These are phyloP conservation scores for Andrena trimmerana DNA, from an alignment of 2,888 invertebrate genomes.

Conservation along the genomic window DNA sequence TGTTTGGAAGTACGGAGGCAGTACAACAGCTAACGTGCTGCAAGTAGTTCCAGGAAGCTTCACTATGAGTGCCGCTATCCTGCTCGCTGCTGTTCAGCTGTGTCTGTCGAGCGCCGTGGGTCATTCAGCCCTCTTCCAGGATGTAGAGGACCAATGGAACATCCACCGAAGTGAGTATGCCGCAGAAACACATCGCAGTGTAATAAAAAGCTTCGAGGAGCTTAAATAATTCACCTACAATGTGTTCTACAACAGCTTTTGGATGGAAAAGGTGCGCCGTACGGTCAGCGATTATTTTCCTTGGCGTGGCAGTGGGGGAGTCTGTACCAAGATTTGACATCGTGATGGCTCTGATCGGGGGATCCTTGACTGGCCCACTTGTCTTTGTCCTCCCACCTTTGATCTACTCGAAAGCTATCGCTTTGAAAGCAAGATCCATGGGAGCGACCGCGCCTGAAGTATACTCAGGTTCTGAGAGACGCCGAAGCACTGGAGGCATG, in stretches of 20 bases:
- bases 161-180: conserved; percentile 89
- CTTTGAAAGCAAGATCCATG: conserved; percentile 81
- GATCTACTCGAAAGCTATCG: conserved; percentile 90
- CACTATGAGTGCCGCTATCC: conserved; percentile 89
- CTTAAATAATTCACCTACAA: conserved; percentile 8
- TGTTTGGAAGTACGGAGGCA: conserved; percentile 88
- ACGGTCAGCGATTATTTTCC: conserved; percentile 89
- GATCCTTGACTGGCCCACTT: conserved; percentile 92
- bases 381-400: conserved; percentile 94
- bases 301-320: conserved; percentile 92
- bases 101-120: conserved; percentile 92
- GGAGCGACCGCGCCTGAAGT: conserved; percentile 64
- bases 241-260: conserved; percentile 88
- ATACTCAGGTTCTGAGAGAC: conserved; percentile 71
- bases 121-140: conserved; percentile 93
- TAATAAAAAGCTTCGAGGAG: not conserved
- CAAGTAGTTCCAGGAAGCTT: conserved; percentile 89
- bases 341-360: conserved; percentile 94
- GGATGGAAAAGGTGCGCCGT: conserved; percentile 90
- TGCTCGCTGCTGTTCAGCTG: conserved; percentile 91
- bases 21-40: conserved; percentile 89
- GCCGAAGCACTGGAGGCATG: conserved; percentile 47
- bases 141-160: conserved; percentile 91
- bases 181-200: not conserved
- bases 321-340: conserved; percentile 94